phyloP scores from a whole-genome alignment of 2,797 vertebrate genomes.

The Apodemus agrarius region DNA sequence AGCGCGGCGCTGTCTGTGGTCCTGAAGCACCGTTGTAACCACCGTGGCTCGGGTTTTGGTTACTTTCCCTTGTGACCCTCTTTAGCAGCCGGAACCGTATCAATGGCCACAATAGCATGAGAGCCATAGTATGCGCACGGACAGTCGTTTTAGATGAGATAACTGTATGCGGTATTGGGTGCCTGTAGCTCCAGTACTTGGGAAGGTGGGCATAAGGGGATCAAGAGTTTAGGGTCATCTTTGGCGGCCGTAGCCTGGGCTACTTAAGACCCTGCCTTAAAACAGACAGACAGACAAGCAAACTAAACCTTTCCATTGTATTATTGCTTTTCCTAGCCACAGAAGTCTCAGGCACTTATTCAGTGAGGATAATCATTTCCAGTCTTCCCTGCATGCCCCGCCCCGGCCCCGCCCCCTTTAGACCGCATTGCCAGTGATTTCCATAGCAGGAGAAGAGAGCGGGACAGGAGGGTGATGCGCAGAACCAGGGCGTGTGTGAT shows the following conservation, averaged over 20 bases:
- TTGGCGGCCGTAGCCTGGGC: not conserved
- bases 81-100: not conserved
- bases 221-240: not conserved
- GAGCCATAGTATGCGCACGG: not conserved
- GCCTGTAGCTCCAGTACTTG: not conserved
- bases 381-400: not conserved
- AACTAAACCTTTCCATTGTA: not conserved
- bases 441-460: not conserved
- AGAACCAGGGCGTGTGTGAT: not conserved
- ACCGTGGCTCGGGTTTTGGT: not conserved
- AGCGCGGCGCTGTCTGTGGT: constrained; percentile 46
- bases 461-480: not conserved
- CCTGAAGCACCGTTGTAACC: constrained; percentile 25
- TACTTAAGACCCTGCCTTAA: not conserved
- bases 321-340: not conserved
- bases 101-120: not conserved
- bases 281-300: not conserved
- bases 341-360: not conserved
- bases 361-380: not conserved
- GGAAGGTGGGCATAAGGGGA: too few species aligned
- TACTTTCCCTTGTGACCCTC: not conserved
- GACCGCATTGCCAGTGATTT: not conserved
- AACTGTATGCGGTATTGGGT: not conserved
- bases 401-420: not conserved
- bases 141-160: not conserved